phyloP scores from a whole-genome alignment of 2,888 invertebrate genomes.

The Sarcophaga subvicina region DNA sequence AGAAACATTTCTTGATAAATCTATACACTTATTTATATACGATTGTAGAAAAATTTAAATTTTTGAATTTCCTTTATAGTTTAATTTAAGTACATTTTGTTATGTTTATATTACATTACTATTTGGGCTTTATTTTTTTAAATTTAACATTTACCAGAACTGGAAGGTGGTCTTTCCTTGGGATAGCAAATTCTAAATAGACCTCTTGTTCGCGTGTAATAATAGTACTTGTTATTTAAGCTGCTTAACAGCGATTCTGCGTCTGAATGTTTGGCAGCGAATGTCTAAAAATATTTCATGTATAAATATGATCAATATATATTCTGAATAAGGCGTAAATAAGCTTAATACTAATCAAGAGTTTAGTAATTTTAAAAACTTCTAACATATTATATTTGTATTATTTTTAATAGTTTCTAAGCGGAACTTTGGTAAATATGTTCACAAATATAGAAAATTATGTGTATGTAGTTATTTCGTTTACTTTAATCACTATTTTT shows the following conservation, averaged over 20 bases:
- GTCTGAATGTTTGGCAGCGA: slow-evolving; percentile 87
- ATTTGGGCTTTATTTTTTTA: not conserved
- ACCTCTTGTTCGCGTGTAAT: slow-evolving; percentile 95
- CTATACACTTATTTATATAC: no score
- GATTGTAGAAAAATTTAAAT: no score
- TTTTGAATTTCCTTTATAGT: not conserved
- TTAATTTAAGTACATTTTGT: not conserved
- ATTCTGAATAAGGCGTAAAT: no score
- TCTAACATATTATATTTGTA: no score
- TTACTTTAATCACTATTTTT: no score
- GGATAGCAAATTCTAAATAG: slow-evolving; percentile 97
- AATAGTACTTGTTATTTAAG: slow-evolving; percentile 93
- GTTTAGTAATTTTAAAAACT: no score
- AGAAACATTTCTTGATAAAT: no score
- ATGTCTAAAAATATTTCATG: slow-evolving; percentile 84
- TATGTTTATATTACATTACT: no score
- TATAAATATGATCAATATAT: not conserved
- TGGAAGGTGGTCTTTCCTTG: slow-evolving; percentile 91
- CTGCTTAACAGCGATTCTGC: slow-evolving; percentile 88
- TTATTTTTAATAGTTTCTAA: no score
- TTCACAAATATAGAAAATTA: not conserved
- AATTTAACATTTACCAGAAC: slow-evolving; percentile 83
- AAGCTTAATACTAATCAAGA: no score
- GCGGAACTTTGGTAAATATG: no score
- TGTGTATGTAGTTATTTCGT: not conserved